These are phyloP conservation scores for Rhea americana DNA, from an alignment of 2,113 vertebrate species.

Conservation along the genomic window DNA sequence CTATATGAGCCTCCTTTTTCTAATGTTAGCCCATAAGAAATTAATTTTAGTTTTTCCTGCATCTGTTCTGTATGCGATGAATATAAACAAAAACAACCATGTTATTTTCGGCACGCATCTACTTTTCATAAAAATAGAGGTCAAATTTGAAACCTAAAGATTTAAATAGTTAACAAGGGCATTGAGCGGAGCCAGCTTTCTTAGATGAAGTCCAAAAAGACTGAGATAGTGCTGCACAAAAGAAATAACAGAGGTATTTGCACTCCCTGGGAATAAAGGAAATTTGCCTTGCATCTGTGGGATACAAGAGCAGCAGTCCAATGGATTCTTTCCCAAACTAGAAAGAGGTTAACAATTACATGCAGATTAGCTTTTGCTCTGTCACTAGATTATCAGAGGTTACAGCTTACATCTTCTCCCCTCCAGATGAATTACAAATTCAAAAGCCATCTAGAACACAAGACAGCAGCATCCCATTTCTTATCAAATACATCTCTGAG, in stretches of 20 bases:
- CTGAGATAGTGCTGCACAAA: background rate
- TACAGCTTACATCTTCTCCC: background rate
- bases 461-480: background rate
- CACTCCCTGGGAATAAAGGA: background rate
- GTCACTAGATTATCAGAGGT: background rate
- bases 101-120: background rate
- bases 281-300: background rate
- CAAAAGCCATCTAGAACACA: background rate
- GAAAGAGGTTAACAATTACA: background rate
- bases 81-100: background rate
- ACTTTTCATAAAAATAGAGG: background rate
- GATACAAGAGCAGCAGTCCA: background rate
- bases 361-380: background rate
- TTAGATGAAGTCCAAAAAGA: background rate
- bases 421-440: background rate
- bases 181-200: background rate
- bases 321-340: background rate
- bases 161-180: background rate
- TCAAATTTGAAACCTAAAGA: background rate
- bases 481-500: background rate
- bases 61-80: too few relatives aligned
- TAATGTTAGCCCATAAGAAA: conserved; percentile 31
- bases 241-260: background rate
- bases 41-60: conserved; percentile 45
- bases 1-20: conserved; percentile 38